Conservation (phyloP, 2,797 vertebrate species). For the Craterocephalus amniculus region DNA sequence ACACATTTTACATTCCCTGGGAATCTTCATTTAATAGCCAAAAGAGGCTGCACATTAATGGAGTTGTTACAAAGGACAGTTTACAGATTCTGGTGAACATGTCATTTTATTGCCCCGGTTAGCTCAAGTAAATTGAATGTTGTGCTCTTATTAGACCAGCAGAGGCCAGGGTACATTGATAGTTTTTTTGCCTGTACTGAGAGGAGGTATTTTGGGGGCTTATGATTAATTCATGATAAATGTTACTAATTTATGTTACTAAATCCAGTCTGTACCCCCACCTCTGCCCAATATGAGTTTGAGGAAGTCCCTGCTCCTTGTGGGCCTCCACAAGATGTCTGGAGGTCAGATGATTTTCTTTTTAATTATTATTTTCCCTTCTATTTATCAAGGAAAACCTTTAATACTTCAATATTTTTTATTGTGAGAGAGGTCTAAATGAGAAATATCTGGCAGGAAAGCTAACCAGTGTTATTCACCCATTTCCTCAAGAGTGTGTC, state of each 20-base stretch:
- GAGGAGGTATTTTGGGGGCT: conserved; percentile 6
- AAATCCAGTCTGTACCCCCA: neutral
- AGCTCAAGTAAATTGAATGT: conserved; percentile 30
- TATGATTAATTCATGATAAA: conserved; percentile 19
- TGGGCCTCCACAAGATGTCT: neutral
- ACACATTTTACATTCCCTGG: neutral
- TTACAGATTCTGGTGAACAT: neutral
- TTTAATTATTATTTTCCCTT: conserved; percentile 11
- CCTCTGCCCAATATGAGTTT: neutral
- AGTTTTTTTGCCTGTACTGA: conserved; percentile 11
- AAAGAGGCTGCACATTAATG: neutral
- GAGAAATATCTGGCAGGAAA: conserved; percentile 12
- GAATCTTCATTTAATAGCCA: neutral
- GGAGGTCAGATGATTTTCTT: conserved; percentile 9
- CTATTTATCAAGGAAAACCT: conserved; percentile 18
- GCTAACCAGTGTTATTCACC: conserved; percentile 8
- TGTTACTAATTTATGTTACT: conserved; percentile 21
- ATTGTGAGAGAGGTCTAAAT: neutral
- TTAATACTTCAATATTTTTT: conserved; percentile 11
- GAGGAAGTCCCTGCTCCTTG: neutral
- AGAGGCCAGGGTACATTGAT: conserved; percentile 48
- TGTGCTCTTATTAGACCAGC: conserved; percentile 43
- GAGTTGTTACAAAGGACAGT: neutral
- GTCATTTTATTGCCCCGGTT: conserved; percentile 11
- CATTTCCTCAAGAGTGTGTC: conserved; percentile 5